These are phyloP conservation scores for Petrophora chlorosata DNA, from an alignment of 2,888 invertebrate genomes.

Conservation along the genomic window DNA sequence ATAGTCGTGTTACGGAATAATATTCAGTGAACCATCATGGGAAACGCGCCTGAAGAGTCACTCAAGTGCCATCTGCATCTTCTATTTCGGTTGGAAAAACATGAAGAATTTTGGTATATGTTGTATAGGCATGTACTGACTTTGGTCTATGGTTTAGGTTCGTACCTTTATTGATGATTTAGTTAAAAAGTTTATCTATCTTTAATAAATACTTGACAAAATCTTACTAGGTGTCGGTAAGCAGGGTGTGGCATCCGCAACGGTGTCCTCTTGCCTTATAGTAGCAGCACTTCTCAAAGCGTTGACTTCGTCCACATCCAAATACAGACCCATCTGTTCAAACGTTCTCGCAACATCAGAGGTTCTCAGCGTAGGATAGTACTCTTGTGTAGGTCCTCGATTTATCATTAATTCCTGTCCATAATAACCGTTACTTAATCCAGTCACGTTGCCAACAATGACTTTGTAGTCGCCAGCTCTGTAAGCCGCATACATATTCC, in stretches of 20 bases:
- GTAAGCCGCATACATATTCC: slow-evolving; percentile 79
- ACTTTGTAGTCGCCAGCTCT: slow-evolving; percentile 86
- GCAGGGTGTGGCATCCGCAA: slow-evolving; percentile 61
- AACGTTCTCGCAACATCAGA: slow-evolving; percentile 61
- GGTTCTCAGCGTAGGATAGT: slow-evolving; percentile 55
- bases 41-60: too few relatives aligned
- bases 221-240: slow-evolving; percentile 68
- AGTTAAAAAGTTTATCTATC: too few relatives aligned
- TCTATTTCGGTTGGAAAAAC: too few relatives aligned
- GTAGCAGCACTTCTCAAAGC: slow-evolving; percentile 56
- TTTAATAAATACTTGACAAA: neutral
- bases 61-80: too few relatives aligned
- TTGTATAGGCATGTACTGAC: too few relatives aligned
- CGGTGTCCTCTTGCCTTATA: slow-evolving; percentile 61
- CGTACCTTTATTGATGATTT: too few relatives aligned
- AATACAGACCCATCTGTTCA: slow-evolving; percentile 57
- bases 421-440: slow-evolving; percentile 65
- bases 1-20: too few relatives aligned
- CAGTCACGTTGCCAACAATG: slow-evolving; percentile 81
- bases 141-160: too few relatives aligned
- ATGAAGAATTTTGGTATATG: too few relatives aligned
- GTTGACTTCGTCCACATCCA: slow-evolving; percentile 54
- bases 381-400: slow-evolving; percentile 59
- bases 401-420: slow-evolving; percentile 61
- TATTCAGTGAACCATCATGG: too few relatives aligned